A percentile compares a stretch with the other conserved stretches of the same genome.
Conservation (phyloP, 1,140 invertebrate species). For the Fopius arisanus region DNA sequence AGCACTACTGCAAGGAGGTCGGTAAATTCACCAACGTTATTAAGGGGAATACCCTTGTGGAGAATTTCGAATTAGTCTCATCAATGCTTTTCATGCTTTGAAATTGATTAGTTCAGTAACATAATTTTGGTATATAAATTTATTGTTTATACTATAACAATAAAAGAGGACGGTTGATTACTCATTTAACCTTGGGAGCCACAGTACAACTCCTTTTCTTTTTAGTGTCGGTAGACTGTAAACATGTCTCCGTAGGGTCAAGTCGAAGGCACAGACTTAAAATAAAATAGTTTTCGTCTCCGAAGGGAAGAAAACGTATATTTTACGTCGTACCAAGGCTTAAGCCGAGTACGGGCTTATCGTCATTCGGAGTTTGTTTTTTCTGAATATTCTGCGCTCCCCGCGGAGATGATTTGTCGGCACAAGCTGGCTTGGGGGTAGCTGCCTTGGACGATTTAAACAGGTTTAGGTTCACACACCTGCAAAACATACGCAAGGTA, state of each 20-base stretch:
- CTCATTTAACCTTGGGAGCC: not conserved
- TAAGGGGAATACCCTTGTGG: not conserved
- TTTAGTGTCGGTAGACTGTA: constrained; percentile 1
- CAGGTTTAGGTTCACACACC: too few relatives aligned
- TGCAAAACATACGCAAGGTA: not conserved
- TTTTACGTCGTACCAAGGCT: too few relatives aligned
- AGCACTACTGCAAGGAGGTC: constrained; percentile 37
- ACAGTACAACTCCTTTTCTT: constrained; percentile 19
- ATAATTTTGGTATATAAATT: not conserved
- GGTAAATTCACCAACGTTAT: not conserved
- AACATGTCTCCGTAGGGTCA: constrained; percentile 21
- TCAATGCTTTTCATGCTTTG: not conserved
- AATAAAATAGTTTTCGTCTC: too few relatives aligned
- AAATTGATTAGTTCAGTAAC: not conserved
- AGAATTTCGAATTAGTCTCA: not conserved
- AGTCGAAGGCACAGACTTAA: too few relatives aligned
- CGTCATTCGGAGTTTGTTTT: too few relatives aligned
- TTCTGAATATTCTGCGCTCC: too few relatives aligned
- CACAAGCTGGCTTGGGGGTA: too few relatives aligned
- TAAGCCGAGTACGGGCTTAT: too few relatives aligned
- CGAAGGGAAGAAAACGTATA: too few relatives aligned
- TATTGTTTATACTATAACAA: not conserved
- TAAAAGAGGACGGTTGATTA: not conserved
- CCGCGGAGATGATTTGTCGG: too few relatives aligned
- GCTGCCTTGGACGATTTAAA: too few relatives aligned